These are phyloP conservation scores for Macaria notata DNA, from an alignment of 2,888 invertebrate genomes.

Conservation along the genomic window DNA sequence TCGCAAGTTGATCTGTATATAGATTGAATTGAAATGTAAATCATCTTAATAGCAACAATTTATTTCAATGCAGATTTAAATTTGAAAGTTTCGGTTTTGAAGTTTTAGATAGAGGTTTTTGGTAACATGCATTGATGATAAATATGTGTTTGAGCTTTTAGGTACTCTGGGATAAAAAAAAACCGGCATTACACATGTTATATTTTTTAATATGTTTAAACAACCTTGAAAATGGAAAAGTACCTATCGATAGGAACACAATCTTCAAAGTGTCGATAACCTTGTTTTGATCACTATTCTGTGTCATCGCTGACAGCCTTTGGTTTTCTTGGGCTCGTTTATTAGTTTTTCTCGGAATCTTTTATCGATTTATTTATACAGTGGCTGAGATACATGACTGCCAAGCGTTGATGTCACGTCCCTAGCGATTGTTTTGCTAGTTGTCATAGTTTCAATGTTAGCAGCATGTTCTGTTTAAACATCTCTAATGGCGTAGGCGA, in stretches of 20 bases:
- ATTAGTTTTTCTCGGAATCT: slow-evolving; percentile 4
- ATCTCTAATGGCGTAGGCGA: slow-evolving; percentile 19
- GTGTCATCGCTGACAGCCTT: slow-evolving; percentile 3
- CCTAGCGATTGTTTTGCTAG: slow-evolving; percentile 25
- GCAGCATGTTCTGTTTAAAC: slow-evolving; percentile 19
- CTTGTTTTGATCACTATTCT: slow-evolving; percentile 14
- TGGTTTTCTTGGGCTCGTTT: background rate
- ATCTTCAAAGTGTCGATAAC: background rate
- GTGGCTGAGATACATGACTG: slow-evolving; percentile 19
- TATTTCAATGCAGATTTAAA: too few species aligned
- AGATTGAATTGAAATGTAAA: background rate
- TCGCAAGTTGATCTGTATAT: slow-evolving; percentile 1
- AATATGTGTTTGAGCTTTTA: too few species aligned
- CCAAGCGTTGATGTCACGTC: slow-evolving; percentile 29
- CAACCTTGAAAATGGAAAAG: too few species aligned
- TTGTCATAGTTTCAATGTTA: slow-evolving; percentile 30
- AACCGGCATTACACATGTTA: too few species aligned
- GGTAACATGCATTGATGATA: too few species aligned
- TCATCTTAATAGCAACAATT: too few species aligned
- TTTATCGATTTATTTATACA: slow-evolving; percentile 10
- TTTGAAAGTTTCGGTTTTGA: too few species aligned
- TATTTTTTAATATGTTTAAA: too few species aligned
- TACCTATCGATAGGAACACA: too few species aligned
- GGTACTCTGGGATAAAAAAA: too few species aligned
- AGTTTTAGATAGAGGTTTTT: too few species aligned